Evolutionary conservation across 2,113 vertebrate genomes (phyloP), one percentile per base, ranked within the genome.

Genomic region (Chaetorhynchus papuensis): DNA sequence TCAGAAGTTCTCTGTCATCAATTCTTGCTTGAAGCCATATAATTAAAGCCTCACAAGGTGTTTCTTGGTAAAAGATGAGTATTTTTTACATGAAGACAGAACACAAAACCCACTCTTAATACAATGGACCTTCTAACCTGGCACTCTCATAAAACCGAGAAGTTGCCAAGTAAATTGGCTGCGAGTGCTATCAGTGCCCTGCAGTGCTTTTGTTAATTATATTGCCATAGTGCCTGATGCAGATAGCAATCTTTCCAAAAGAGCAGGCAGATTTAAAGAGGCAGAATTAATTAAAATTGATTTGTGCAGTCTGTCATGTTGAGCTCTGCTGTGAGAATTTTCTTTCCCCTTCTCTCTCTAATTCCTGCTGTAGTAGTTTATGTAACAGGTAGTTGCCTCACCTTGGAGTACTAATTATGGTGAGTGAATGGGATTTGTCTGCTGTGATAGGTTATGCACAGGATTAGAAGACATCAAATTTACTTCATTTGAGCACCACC

Each of bases 241-340:
- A 96, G 98, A 97, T 97, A 97, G 77, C 76, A 86, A 98, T 98
- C 97, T 97, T 94, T 97, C 87, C 95, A 96, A 97, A 98, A 96
- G 72, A 97, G 90, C 88, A 93, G 91, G 84, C 92, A 96, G 93
- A 97, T 97, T 97, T 97, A 97, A 97, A 98, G 95, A 97, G 97
- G 96, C 94, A 98, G 97, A 97, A 98, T 97, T 97, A 98, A 98
- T 98, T 97, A 98, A 98, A 98, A 98, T 97, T 97, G 98, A 98
- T 98, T 97, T 95, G 65, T 91, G 87, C 85, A 92, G 70, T 95
- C 91, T 97, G 92, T 97, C 96, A 81, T 72, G 79, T 69, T 92
- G 87, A 96, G 78, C 69, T 96, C 93, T 97, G 50, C 35, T 39
- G 93, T 92, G 96, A 97, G 54, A 77, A 59, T 87, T 90, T 87